Evolutionary conservation across 2,113 vertebrate genomes (phyloP).

Genomic region (Eira barbara): DNA sequence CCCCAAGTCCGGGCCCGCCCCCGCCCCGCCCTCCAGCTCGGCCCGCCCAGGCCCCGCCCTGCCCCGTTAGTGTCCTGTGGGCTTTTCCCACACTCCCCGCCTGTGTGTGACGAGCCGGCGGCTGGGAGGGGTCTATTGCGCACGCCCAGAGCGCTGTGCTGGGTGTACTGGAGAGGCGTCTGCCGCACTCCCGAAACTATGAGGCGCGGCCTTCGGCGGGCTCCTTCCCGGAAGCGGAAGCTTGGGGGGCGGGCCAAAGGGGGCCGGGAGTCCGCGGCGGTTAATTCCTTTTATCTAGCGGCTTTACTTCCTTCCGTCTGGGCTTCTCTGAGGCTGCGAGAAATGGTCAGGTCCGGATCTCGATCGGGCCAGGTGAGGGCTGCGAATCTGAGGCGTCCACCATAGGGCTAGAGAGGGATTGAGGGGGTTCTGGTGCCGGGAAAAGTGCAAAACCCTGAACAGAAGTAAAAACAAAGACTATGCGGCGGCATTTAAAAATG

Average conservation of each 20-base stretch:
- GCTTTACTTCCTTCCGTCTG: neutral
- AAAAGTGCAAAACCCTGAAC: neutral
- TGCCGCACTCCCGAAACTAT: rapidly evolving
- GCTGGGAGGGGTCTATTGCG: neutral
- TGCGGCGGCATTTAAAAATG: neutral
- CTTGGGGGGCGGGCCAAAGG: conserved; percentile 1
- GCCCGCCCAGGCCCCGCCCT: rapidly evolving
- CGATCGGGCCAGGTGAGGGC: conserved; percentile 55
- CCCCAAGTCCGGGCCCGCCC: too few relatives aligned
- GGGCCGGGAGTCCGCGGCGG: neutral
- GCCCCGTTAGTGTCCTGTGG: neutral
- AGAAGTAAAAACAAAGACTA: neutral
- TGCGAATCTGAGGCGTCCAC: neutral
- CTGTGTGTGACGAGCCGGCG: rapidly evolving
- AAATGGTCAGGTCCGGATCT: conserved; percentile 69
- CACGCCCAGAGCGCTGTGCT: neutral
- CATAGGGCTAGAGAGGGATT: neutral
- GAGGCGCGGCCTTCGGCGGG: neutral
- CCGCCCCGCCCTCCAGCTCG: rapidly evolving
- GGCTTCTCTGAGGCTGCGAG: neutral
- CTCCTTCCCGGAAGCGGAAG: conserved; percentile 72
- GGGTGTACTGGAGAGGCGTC: rapidly evolving
- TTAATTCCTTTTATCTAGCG: conserved; percentile 1
- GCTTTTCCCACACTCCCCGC: neutral
- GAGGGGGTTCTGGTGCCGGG: neutral